phyloP scores from a whole-genome alignment of 1,140 invertebrate species.

The Drosophila arizonae region DNA sequence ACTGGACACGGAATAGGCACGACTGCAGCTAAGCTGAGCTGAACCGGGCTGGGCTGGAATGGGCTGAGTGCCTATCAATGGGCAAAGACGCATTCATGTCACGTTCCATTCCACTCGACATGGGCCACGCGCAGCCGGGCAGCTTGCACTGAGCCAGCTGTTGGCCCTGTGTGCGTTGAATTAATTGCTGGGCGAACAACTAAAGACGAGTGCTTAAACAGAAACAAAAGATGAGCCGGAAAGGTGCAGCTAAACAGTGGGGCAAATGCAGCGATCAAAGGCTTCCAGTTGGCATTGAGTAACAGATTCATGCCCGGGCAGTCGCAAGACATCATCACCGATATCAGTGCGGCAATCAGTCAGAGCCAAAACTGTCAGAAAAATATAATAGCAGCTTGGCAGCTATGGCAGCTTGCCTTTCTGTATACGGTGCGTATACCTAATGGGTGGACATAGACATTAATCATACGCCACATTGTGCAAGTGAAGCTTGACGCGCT shows the following conservation, averaged over 20 bases:
- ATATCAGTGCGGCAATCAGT: too few species aligned
- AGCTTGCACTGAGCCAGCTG: constrained; percentile 21
- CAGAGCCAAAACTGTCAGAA: too few species aligned
- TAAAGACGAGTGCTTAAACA: not conserved
- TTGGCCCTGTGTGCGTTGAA: not conserved
- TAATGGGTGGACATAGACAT: constrained; percentile 52
- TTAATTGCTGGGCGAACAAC: constrained; percentile 40
- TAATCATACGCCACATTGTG: constrained; percentile 76
- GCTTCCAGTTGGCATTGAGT: too few species aligned
- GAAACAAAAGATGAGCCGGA: too few species aligned
- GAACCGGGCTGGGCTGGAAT: too few species aligned
- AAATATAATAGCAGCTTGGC: not conserved
- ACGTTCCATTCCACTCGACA: constrained; percentile 19
- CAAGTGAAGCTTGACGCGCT: constrained; percentile 33
- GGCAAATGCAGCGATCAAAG: not conserved
- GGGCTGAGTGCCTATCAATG: constrained; percentile 12
- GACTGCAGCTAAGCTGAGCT: not conserved
- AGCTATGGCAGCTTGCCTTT: not conserved
- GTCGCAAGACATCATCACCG: too few species aligned
- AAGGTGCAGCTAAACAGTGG: too few species aligned
- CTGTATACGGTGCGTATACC: constrained; percentile 19
- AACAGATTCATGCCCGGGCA: too few species aligned
- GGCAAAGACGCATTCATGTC: constrained; percentile 26
- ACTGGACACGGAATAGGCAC: not conserved
- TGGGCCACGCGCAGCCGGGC: not conserved